Evolutionary conservation across 2,113 vertebrate species (phyloP).

Genomic region (Elephantulus edwardii): DNA sequence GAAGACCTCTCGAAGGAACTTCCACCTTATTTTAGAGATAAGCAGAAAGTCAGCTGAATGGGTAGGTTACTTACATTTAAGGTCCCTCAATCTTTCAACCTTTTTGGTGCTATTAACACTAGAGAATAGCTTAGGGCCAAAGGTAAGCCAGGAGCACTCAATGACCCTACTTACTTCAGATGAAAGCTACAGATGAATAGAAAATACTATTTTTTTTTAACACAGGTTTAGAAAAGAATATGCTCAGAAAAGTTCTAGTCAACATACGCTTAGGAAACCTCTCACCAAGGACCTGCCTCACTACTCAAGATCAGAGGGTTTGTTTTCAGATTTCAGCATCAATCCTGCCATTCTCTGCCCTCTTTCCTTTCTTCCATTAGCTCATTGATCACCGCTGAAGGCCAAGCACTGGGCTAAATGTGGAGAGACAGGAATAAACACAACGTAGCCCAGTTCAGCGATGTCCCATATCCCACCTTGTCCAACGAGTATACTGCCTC

Average conservation of each 20-base stretch:
- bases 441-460: background rate
- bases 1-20: background rate
- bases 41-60: background rate
- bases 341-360: background rate
- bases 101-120: background rate
- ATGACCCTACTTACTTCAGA: background rate
- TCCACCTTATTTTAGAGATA: background rate
- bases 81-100: too few relatives aligned
- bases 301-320: background rate
- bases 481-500: too few relatives aligned
- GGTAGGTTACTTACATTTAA: background rate
- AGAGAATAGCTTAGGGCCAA: background rate
- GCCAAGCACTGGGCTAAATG: background rate
- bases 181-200: background rate
- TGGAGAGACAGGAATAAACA: background rate
- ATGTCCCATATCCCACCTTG: background rate
- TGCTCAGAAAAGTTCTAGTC: background rate
- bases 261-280: background rate
- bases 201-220: background rate
- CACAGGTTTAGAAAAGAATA: background rate
- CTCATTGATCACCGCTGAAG: background rate
- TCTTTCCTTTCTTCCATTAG: background rate
- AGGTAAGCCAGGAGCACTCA: background rate
- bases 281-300: background rate
- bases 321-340: background rate